phyloP scores from a whole-genome alignment of 2,113 vertebrate genomes.

The Camelus bactrianus region DNA sequence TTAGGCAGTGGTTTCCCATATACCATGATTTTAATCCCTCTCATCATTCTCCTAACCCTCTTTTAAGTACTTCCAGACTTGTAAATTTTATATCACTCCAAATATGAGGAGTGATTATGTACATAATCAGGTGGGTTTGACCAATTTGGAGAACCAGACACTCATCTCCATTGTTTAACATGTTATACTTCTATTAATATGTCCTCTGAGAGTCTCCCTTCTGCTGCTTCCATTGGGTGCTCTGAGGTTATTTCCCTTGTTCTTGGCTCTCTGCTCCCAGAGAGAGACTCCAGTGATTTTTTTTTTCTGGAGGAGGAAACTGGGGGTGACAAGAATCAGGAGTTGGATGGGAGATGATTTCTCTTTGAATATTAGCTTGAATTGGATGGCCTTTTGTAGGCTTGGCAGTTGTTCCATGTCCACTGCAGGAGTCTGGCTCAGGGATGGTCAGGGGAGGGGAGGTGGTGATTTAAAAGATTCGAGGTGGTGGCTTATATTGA shows the following conservation, averaged over 20 bases:
- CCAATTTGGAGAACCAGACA: background rate
- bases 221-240: background rate
- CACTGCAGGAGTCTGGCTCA: background rate
- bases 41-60: background rate
- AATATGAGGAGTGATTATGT: background rate
- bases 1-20: background rate
- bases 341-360: background rate
- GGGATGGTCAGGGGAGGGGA: constrained; percentile 30
- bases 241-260: constrained; percentile 2
- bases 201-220: background rate
- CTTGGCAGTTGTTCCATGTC: background rate
- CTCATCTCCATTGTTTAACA: background rate
- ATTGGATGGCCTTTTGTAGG: background rate
- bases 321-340: background rate
- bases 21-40: background rate
- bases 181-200: background rate
- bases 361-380: background rate
- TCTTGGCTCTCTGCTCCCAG: background rate
- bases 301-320: background rate
- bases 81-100: background rate
- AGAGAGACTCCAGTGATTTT: background rate
- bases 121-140: background rate
- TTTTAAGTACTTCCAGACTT: background rate
- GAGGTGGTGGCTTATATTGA: constrained; percentile 75
- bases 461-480: constrained; percentile 69